phyloP scores from a whole-genome alignment of 2,113 vertebrate genomes.

The Parotia lawesii region DNA sequence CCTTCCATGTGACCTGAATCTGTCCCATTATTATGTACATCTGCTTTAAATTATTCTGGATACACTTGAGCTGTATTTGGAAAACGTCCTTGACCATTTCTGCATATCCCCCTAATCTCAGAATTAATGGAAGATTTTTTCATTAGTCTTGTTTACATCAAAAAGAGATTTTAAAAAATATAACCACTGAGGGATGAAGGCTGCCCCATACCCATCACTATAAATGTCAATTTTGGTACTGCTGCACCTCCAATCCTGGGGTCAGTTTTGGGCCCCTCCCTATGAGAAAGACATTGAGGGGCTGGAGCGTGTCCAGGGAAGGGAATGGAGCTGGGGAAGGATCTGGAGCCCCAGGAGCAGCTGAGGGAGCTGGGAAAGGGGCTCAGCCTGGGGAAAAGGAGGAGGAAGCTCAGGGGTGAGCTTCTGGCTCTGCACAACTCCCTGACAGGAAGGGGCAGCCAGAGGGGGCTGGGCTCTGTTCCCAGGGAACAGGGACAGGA shows the following conservation, averaged over 20 bases:
- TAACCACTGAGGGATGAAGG: background rate
- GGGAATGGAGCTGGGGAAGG: background rate
- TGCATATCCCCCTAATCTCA: background rate
- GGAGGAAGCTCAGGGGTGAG: background rate
- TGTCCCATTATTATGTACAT: background rate
- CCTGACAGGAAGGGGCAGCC: background rate
- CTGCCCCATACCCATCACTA: accelerated
- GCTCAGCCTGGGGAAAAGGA: background rate
- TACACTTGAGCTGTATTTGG: background rate
- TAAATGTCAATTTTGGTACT: background rate
- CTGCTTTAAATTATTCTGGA: constrained; percentile 17
- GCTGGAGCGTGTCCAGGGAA: background rate
- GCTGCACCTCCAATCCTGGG: background rate
- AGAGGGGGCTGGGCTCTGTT: background rate
- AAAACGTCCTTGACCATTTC: background rate
- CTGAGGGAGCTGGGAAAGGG: background rate
- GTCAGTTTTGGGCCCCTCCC: background rate
- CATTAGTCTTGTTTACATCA: background rate
- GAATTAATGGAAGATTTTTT: background rate
- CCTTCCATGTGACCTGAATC: background rate
- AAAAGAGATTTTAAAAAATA: background rate
- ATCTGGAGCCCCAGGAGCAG: accelerated
- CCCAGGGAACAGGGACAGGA: background rate
- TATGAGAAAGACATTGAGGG: too few relatives aligned
- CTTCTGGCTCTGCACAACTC: background rate